Evolutionary conservation across 2,113 vertebrate genomes (phyloP), one percentile per base, ranked within the genome.

Genomic region (Cervus canadensis): DNA sequence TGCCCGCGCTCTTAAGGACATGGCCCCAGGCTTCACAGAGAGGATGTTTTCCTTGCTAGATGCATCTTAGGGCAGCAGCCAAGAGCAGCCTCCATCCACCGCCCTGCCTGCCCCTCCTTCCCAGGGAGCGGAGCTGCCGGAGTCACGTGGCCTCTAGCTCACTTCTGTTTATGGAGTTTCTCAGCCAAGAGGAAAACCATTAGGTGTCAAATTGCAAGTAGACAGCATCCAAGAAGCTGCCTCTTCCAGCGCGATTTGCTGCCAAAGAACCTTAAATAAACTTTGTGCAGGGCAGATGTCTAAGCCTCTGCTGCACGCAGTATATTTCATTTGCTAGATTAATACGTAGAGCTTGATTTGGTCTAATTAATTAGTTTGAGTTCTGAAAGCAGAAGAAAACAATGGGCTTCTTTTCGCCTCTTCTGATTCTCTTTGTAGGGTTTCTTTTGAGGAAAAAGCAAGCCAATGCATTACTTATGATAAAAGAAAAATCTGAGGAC

Each of bases 241-340:
- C 98, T 98, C 84, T 94, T 98, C 97, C 97, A 98, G 96, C 62
- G 43, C 19, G 48, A 96, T 87, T 14, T 96, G 90, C 97, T 98
- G 98, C 98, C 98, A 98, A 98, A 93, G 95, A 98, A 97, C 98
- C 98, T 97, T 97, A 98, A 99, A 98, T 97, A 98, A 98, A 98
- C 98, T 96, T 74, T 85, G 86, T 57, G 64, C 59, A 87, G 84
- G 28, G 28, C 84, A 94, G 97, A 64, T 60, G 91, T 64, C 91
- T 45, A 64, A 81, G 48, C 52, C 71, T 26, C 67, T 19, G 52
- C 78, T 64, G 81, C 54, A 9, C 2, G 16, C 30, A 21, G 36
- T 62, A 21, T 62, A 76, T 88, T 90, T 71, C 67, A 60, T 83
- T 76, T 64, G 87, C 57, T 45, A 82, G 76, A 50, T 97, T 92